Conservation (phyloP, 1,140 invertebrate genomes). For the Psilanteris sp. region DNA sequence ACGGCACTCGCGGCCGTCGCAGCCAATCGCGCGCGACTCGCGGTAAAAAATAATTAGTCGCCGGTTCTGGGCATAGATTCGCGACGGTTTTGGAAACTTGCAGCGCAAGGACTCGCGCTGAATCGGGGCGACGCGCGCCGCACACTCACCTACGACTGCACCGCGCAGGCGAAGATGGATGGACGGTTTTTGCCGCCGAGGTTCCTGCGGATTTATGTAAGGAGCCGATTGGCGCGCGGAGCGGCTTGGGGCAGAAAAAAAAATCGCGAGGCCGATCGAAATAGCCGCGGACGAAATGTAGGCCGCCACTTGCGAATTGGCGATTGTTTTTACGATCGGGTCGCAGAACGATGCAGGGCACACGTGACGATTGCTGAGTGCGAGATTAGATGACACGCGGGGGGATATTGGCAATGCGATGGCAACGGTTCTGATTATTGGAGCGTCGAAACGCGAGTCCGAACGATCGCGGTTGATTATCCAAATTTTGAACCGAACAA, state of each 20-base stretch:
- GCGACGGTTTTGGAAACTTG: conserved; percentile 73
- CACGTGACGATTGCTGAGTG: too few species aligned
- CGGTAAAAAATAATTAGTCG: conserved; percentile 76
- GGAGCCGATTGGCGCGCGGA: conserved; percentile 1
- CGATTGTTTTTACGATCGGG: too few species aligned
- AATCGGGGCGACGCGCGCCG: conserved; percentile 8
- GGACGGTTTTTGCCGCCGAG: conserved; percentile 28
- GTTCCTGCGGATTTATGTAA: too few species aligned
- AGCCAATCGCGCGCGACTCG: conserved; percentile 40
- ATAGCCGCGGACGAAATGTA: too few species aligned
- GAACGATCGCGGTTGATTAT: too few species aligned
- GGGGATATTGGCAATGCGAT: too few species aligned
- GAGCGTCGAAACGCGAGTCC: too few species aligned
- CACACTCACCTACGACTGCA: conserved; percentile 43
- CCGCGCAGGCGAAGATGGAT: conserved; percentile 40
- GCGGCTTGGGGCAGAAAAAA: conserved; percentile 4
- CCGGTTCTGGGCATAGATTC: conserved; percentile 75
- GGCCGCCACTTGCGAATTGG: too few species aligned
- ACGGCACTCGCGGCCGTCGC: conserved; percentile 32
- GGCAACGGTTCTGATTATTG: too few species aligned
- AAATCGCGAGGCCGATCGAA: conserved; percentile 6
- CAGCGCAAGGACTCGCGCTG: conserved; percentile 37
- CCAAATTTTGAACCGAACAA: too few species aligned
- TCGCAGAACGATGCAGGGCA: too few species aligned
- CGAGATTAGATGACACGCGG: too few species aligned